A percentile compares a stretch with the other conserved stretches of the same genome.
Conservation (phyloP, 2,888 invertebrate species). For the Tenthredo amoena region DNA sequence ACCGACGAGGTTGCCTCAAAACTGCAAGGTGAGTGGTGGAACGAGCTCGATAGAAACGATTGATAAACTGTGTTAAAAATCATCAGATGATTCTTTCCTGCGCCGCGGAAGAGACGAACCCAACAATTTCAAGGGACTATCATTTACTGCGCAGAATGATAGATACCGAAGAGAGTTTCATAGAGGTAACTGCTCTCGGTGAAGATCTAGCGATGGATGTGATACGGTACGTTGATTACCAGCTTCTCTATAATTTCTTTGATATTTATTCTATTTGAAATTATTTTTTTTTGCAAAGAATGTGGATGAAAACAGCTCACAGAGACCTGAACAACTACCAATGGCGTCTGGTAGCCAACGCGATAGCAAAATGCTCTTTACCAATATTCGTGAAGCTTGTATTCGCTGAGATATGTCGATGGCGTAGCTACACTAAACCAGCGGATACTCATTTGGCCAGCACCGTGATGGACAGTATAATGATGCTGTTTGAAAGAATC, state of each 20-base stretch:
- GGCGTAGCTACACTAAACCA: conserved; percentile 97
- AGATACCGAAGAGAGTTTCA: conserved; percentile 92
- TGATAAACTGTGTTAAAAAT: conserved; percentile 18
- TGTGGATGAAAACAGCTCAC: conserved; percentile 96
- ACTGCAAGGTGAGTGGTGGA: conserved; percentile 87
- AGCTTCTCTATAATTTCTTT: neutral
- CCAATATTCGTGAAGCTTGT: conserved; percentile 98
- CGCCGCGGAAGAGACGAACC: conserved; percentile 92
- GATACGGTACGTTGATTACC: conserved; percentile 78
- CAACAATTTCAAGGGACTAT: conserved; percentile 92
- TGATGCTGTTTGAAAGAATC: conserved; percentile 97
- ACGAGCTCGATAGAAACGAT: neutral
- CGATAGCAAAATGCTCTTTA: conserved; percentile 94
- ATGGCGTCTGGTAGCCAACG: conserved; percentile 96
- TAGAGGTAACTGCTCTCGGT: conserved; percentile 94
- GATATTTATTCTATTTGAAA: neutral
- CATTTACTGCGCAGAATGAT: conserved; percentile 92
- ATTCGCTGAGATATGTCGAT: conserved; percentile 97
- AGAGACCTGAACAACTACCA: conserved; percentile 95
- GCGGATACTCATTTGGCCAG: conserved; percentile 95
- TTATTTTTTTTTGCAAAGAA: conserved; percentile 79
- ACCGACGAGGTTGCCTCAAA: conserved; percentile 92
- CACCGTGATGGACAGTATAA: conserved; percentile 98
- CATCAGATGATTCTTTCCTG: conserved; percentile 93
- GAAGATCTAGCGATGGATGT: conserved; percentile 97